These are phyloP conservation scores for Scomberomorus guttatus DNA, from an alignment of 2,797 vertebrate species.

Conservation along the genomic window DNA sequence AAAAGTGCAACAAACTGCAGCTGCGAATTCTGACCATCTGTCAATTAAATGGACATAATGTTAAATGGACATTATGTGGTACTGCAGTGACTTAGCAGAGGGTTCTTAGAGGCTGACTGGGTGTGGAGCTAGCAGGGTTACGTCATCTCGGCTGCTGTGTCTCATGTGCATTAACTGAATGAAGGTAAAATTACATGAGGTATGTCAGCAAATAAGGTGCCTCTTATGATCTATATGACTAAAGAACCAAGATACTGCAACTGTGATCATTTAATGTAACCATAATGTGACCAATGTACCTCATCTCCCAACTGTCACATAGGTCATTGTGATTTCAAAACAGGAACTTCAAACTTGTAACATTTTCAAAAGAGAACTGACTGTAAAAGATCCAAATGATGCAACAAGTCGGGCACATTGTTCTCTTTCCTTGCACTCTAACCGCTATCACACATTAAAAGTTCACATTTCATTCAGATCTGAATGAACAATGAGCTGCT, in stretches of 20 bases:
- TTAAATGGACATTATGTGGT: neutral
- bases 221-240: neutral
- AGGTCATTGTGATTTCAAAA: conserved; percentile 10
- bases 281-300: neutral
- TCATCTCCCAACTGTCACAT: neutral
- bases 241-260: neutral
- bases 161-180: neutral
- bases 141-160: neutral
- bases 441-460: neutral
- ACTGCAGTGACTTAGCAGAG: neutral
- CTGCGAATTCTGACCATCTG: neutral
- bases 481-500: neutral
- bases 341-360: conserved; percentile 31
- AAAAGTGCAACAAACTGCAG: too few species aligned
- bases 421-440: neutral
- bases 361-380: conserved; percentile 7
- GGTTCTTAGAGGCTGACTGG: neutral
- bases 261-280: neutral
- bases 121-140: neutral
- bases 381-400: conserved; percentile 14
- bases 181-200: neutral
- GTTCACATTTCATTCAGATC: conserved; percentile 4
- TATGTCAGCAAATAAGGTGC: neutral
- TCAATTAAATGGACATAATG: too few species aligned
- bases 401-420: conserved; percentile 13